A percentile compares a stretch with the other conserved stretches of the same genome.
Evolutionary conservation across 2,888 invertebrate species (phyloP).

Genomic region (Euclidia mi): DNA sequence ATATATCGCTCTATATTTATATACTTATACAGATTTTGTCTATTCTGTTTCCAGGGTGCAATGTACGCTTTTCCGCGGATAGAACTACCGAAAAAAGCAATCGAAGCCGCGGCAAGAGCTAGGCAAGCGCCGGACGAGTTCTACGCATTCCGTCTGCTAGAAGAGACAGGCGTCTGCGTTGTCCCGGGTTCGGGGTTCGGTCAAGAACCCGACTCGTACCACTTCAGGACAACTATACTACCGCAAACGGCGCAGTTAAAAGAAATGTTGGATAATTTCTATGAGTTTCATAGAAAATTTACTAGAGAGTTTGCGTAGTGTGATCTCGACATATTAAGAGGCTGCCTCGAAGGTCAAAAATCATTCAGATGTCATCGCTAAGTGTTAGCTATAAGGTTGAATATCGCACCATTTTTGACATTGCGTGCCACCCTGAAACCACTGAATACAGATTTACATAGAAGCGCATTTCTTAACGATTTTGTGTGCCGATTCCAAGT

Average conservation of each 20-base stretch:
- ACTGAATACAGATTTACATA: too few species aligned
- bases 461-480: too few species aligned
- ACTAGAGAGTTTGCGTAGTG: slow-evolving; percentile 13
- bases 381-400: too few species aligned
- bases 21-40: too few species aligned
- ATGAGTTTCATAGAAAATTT: slow-evolving; percentile 15
- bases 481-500: too few species aligned
- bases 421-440: too few species aligned
- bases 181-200: slow-evolving; percentile 19
- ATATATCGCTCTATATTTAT: too few species aligned
- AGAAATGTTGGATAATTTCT: slow-evolving; percentile 9
- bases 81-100: slow-evolving; percentile 94
- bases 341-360: too few species aligned
- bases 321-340: background rate
- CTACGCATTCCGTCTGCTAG: slow-evolving; percentile 96
- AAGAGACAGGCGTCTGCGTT: slow-evolving; percentile 90
- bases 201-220: slow-evolving; percentile 17
- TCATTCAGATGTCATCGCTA: too few species aligned
- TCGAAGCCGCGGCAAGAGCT: slow-evolving; percentile 94
- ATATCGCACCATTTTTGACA: too few species aligned
- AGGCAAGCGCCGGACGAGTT: slow-evolving; percentile 95
- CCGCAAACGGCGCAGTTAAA: slow-evolving; percentile 5
- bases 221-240: slow-evolving; percentile 22
- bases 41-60: slow-evolving; percentile 91
- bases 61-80: slow-evolving; percentile 98